Conservation (phyloP, 2,797 vertebrate genomes). For the Coregonus suidteri region DNA sequence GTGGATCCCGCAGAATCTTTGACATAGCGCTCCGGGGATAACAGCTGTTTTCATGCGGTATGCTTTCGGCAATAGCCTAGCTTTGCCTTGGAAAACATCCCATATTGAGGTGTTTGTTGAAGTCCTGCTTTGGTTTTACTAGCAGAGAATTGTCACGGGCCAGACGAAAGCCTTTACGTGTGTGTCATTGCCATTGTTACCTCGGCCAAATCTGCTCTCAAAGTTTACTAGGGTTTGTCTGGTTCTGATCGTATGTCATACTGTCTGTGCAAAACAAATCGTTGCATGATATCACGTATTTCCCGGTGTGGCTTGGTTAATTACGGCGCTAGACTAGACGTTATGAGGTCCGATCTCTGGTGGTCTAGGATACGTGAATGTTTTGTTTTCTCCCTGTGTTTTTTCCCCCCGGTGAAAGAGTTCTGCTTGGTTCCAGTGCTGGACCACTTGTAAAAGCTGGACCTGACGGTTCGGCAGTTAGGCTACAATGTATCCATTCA, state of each 20-base stretch:
- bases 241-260: conserved; percentile 5
- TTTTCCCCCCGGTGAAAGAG: conserved; percentile 15
- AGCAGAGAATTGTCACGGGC: conserved; percentile 64
- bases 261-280: background rate
- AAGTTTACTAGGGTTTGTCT: conserved; percentile 52
- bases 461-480: background rate
- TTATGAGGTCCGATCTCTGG: conserved; percentile 61
- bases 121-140: conserved; percentile 65
- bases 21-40: conserved; percentile 79
- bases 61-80: conserved; percentile 46
- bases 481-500: background rate
- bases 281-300: conserved; percentile 23
- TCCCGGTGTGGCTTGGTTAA: conserved; percentile 46
- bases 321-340: conserved; percentile 38
- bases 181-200: conserved; percentile 48
- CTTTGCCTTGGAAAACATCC: conserved; percentile 71
- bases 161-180: conserved; percentile 58
- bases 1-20: conserved; percentile 82
- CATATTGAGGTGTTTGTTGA: conserved; percentile 68
- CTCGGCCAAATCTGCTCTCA: conserved; percentile 49
- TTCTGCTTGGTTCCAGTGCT: conserved; percentile 21
- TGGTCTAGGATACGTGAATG: conserved; percentile 54
- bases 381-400: conserved; percentile 53
- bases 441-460: background rate
- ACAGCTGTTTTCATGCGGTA: conserved; percentile 71